A percentile compares a stretch with the other conserved stretches of the same genome.
Conservation (phyloP, 1,140 invertebrate species). For the Mizuhopecten yessoensis region DNA sequence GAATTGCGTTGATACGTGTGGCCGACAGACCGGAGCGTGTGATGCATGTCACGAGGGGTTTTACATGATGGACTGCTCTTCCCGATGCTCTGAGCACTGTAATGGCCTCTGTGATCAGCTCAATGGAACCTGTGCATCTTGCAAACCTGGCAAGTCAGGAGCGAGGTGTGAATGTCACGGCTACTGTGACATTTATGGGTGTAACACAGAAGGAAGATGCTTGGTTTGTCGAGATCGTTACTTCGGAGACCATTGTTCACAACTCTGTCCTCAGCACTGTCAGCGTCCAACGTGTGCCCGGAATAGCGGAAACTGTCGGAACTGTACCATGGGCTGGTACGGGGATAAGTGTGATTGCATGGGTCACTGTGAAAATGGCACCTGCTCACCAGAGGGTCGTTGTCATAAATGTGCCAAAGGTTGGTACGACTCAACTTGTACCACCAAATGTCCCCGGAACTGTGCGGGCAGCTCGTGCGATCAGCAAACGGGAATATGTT, state of each 20-base stretch:
- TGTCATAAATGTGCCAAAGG: constrained; percentile 24
- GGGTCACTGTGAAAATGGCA: background rate
- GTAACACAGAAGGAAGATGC: background rate
- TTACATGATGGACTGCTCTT: background rate
- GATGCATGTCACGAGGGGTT: background rate
- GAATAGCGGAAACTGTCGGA: background rate
- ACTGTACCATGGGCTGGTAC: background rate
- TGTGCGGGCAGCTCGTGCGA: background rate
- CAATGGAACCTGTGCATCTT: background rate
- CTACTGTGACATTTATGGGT: background rate
- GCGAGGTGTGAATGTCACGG: background rate
- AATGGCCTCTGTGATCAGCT: background rate
- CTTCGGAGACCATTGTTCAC: background rate
- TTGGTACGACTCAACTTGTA: background rate
- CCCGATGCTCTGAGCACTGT: background rate
- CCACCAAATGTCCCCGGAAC: background rate
- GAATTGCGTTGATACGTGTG: background rate
- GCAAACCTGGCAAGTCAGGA: background rate
- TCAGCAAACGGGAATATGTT: background rate
- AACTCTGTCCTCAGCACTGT: background rate
- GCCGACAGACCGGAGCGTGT: background rate
- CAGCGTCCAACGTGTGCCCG: background rate
- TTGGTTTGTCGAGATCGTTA: background rate
- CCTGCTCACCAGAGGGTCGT: constrained; percentile 4
- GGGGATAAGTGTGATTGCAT: constrained; percentile 4